phyloP scores from a whole-genome alignment of 2,113 vertebrate genomes.

The Psophia crepitans region DNA sequence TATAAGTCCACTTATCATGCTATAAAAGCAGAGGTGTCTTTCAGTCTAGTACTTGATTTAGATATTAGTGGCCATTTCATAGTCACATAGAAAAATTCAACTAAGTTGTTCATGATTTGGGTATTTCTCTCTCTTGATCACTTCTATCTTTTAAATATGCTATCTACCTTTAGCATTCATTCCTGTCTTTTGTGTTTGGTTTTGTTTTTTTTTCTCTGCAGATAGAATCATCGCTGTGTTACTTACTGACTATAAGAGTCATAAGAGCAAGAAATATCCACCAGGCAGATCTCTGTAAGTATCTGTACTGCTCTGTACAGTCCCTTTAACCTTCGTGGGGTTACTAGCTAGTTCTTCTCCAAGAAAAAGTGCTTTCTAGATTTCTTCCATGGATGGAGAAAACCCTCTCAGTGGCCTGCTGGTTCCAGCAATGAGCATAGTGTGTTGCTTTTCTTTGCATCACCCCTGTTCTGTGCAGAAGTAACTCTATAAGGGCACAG shows the following conservation, averaged over 20 bases:
- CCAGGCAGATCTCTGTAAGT: constrained; percentile 57
- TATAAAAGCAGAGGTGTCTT: neutral
- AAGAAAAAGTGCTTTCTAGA: neutral
- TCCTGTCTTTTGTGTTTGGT: neutral
- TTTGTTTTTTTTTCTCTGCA: neutral
- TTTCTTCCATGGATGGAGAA: neutral
- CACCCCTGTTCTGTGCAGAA: neutral
- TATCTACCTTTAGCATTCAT: neutral
- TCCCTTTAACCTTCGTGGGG: neutral
- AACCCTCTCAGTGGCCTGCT: neutral
- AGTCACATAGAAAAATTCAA: neutral
- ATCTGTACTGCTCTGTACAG: neutral
- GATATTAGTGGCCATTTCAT: neutral
- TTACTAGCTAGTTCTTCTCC: neutral
- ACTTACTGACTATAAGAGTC: constrained; percentile 56
- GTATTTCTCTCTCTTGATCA: neutral
- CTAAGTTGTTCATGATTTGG: neutral
- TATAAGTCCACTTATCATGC: neutral
- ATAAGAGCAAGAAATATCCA: constrained; percentile 66
- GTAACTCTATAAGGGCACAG: neutral
- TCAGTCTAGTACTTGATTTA: neutral
- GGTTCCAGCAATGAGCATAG: neutral
- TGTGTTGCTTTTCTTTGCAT: neutral
- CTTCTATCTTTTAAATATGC: neutral
- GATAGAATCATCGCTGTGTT: constrained; percentile 41